These are phyloP conservation scores for Odontocerum albicorne DNA, from an alignment of 2,888 invertebrate species.

Conservation along the genomic window DNA sequence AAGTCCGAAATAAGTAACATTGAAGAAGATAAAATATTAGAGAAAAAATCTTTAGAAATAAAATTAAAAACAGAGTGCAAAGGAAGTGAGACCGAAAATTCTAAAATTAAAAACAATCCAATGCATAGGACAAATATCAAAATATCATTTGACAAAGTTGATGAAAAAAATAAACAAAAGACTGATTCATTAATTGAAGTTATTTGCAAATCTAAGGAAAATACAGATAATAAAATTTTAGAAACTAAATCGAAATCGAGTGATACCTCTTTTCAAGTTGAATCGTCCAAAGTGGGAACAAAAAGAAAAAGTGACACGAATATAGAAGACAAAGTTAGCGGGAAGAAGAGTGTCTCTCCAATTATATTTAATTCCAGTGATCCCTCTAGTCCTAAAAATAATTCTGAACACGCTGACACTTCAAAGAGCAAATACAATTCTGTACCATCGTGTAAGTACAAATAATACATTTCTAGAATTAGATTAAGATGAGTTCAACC, in stretches of 20 bases:
- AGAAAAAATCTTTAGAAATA: too few species aligned
- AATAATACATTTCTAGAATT: too few species aligned
- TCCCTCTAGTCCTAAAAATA: neutral
- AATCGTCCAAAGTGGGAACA: neutral
- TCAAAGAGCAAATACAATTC: constrained; percentile 58
- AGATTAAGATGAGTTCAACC: too few species aligned
- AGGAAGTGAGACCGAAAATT: constrained; percentile 9
- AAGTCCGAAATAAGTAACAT: neutral
- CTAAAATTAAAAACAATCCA: constrained; percentile 14
- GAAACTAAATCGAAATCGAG: neutral
- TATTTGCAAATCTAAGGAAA: neutral
- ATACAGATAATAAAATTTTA: neutral
- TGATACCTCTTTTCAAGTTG: neutral
- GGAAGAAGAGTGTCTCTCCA: constrained; percentile 12
- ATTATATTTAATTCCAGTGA: constrained; percentile 2
- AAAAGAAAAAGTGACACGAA: neutral
- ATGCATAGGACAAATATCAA: constrained; percentile 15
- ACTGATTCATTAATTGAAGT: neutral
- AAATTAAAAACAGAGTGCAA: constrained; percentile 5
- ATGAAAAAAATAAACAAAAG: constrained; percentile 7
- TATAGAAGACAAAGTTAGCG: neutral
- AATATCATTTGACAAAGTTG: constrained; percentile 5
- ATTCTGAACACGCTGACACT: neutral
- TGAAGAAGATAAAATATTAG: neutral
- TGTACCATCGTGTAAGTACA: constrained; percentile 58